Conservation (phyloP, 2,888 invertebrate genomes). For the Acleris laterana region DNA sequence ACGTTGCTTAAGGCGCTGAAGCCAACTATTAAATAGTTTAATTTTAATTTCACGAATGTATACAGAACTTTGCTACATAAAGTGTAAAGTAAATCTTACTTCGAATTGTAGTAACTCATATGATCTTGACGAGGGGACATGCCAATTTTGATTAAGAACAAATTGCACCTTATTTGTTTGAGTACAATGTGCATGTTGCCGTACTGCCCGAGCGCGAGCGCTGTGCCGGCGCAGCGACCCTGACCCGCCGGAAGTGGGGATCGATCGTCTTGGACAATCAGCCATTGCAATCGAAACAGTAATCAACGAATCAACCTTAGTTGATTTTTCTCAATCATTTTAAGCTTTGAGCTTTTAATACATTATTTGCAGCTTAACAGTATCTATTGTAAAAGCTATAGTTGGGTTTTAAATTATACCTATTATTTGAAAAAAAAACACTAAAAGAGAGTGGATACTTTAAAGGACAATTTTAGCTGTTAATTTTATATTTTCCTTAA, state of each 20-base stretch:
- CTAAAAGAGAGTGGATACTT: too few species aligned
- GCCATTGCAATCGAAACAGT: constrained; percentile 6
- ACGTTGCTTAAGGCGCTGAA: too few species aligned
- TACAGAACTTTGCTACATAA: too few species aligned
- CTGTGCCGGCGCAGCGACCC: constrained; percentile 24
- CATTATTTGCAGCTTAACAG: too few species aligned
- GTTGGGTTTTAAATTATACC: too few species aligned
- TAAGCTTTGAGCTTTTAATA: too few species aligned
- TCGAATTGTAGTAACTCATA: background rate
- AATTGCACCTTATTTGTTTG: background rate
- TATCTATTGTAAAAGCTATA: too few species aligned
- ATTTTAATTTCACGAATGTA: too few species aligned
- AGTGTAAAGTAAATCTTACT: too few species aligned
- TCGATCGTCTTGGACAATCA: constrained; percentile 20
- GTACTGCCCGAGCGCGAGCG: constrained; percentile 6
- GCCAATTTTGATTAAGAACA: background rate
- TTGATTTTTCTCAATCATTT: background rate
- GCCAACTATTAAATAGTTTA: too few species aligned
- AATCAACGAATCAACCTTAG: constrained; percentile 6
- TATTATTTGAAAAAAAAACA: too few species aligned
- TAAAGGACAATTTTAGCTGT: too few species aligned
- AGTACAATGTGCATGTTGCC: background rate
- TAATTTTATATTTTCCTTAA: background rate
- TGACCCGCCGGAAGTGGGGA: constrained; percentile 38
- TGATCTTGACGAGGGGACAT: background rate